Conservation (phyloP, 2,888 invertebrate species). For the Nasonovia ribisnigri region DNA sequence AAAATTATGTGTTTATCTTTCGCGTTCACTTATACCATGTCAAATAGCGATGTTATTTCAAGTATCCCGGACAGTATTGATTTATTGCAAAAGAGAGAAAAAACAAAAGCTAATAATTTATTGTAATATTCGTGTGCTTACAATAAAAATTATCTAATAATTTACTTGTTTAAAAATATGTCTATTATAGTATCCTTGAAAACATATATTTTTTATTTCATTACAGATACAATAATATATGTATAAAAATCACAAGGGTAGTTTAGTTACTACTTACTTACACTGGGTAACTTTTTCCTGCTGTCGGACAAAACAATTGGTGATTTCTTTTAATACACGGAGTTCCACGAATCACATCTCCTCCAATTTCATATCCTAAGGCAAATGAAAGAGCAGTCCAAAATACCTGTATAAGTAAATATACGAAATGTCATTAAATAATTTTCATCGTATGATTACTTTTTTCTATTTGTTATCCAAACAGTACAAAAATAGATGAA, state of each 20-base stretch:
- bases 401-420: conserved; percentile 78
- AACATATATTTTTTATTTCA: not conserved
- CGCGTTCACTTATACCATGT: not conserved
- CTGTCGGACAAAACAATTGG: conserved; percentile 91
- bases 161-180: not conserved
- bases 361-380: conserved; percentile 86
- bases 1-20: not conserved
- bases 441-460: not conserved
- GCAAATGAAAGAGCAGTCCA: conserved; percentile 92
- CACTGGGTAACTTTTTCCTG: conserved; percentile 92
- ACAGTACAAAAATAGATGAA: not conserved
- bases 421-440: not conserved
- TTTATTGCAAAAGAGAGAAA: not conserved
- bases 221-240: not conserved
- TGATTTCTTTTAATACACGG: conserved; percentile 91
- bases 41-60: not conserved
- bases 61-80: not conserved
- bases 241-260: conserved; percentile 2
- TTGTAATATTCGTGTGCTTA: not conserved
- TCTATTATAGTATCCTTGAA: not conserved
- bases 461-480: not conserved
- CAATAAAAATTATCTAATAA: not conserved
- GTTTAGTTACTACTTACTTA: conserved; percentile 73
- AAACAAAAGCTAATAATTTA: not conserved
- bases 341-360: conserved; percentile 88